Base-by-base conservation (phyloP, 2,797 vertebrate genomes). In the Liasis olivaceus region DNA sequence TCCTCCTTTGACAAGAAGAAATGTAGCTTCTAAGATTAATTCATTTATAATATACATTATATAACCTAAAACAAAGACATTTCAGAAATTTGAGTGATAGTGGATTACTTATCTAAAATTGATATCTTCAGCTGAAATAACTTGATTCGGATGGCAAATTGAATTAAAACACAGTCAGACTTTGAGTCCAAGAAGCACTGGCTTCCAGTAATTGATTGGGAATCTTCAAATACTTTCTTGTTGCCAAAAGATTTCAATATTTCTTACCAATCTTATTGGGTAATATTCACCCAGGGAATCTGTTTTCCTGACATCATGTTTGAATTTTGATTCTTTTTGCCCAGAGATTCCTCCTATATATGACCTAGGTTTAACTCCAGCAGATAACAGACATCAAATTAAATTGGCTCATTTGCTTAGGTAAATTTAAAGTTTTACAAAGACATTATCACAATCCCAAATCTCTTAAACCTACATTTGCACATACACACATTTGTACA, bases 361-460 rank as follows among this genome's bases (percentile, higher is more conserved):
- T 72, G 42, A 31, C 5, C 31, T 66, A 84, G 47, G 47, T 22
- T 88, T 47, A 63, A 88, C 3, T 51, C 17, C 69, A 93, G 85
- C 15, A 81, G 0, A 36, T 3, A 85, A 31, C 2, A 3, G 28
- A 88, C 26, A 56, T 93, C 58, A 54, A 88, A 92, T 77, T 85
- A 90, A 54, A 63, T 77, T 36, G 20, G 11, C 86, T 5, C 28
- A 60, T 93, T 87, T 91, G 42, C 51, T 81, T 88, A 12, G 85
- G 62, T 42, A 42, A 88, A 60, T 87, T 88, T 85, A 85, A 91
- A 64, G 28, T 64, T 93, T 89, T 87, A 60, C 5, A 15, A 94
- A 96, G 12, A 93, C 93, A 54, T 92, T 56, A 94, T 5, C 60
- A 77, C 62, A 96, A 97, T 96, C 96, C n/a, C 36, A 90, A 91